phyloP scores from a whole-genome alignment of 2,888 invertebrate genomes.

The Agriopis marginaria region DNA sequence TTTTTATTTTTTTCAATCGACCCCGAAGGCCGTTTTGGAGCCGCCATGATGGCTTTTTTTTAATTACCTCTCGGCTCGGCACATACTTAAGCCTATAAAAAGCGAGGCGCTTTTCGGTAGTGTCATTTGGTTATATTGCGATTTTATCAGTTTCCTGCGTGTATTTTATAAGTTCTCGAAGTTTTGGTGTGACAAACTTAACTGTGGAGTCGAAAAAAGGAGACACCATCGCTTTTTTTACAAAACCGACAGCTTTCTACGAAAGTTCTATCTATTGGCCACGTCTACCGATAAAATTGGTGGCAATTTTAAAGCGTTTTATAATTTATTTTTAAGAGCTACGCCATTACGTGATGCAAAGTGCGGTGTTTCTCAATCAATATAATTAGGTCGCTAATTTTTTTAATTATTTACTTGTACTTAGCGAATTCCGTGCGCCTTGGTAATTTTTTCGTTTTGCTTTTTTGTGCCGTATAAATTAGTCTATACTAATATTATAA shows the following conservation, averaged over 20 bases:
- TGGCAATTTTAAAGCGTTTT: slow-evolving; percentile 2
- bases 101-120: slow-evolving; percentile 36
- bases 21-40: slow-evolving; percentile 63
- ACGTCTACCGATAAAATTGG: background rate
- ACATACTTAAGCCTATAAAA: slow-evolving; percentile 41
- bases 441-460: background rate
- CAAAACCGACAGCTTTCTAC: background rate
- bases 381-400: slow-evolving; percentile 7
- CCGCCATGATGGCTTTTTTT: slow-evolving; percentile 79
- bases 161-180: slow-evolving; percentile 35
- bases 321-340: slow-evolving; percentile 8
- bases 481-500: too few species aligned
- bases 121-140: slow-evolving; percentile 41
- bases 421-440: background rate
- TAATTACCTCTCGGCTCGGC: slow-evolving; percentile 60
- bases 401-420: slow-evolving; percentile 6
- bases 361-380: background rate
- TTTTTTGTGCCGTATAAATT: background rate
- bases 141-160: slow-evolving; percentile 40
- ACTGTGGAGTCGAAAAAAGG: background rate
- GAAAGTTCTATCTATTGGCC: background rate
- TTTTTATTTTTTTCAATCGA: slow-evolving; percentile 63
- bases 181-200: slow-evolving; percentile 9
- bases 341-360: slow-evolving; percentile 5
- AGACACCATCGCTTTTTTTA: background rate